Evolutionary conservation across 2,797 vertebrate genomes (phyloP).

Genomic region (Morelia viridis): DNA sequence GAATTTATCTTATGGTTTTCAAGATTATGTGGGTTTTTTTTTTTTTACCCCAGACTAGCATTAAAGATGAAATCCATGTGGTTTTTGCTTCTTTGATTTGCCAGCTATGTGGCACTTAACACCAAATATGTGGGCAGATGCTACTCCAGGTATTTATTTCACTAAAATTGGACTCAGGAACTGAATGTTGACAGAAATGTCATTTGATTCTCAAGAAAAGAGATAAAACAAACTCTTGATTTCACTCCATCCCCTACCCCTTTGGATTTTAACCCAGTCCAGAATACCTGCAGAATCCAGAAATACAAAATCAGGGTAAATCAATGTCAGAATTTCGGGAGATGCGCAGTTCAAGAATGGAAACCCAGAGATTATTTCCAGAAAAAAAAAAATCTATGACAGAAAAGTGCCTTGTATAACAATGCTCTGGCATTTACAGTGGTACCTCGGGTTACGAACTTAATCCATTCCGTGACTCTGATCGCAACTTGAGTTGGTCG

Average conservation of each 20-base stretch:
- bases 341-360: slow-evolving; percentile 34
- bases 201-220: slow-evolving; percentile 1
- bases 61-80: no score
- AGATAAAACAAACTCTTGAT: neutral
- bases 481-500: no score
- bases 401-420: neutral
- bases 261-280: neutral
- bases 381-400: neutral
- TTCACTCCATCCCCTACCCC: neutral
- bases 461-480: no score
- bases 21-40: no score
- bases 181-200: neutral
- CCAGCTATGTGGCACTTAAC: no score
- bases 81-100: no score
- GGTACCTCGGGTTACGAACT: no score
- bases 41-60: no score
- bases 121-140: slow-evolving; percentile 17
- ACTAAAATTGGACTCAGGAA: neutral
- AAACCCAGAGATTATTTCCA: slow-evolving; percentile 24
- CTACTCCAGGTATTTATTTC: slow-evolving; percentile 21
- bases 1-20: no score
- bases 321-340: slow-evolving; percentile 9
- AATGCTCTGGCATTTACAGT: neutral
- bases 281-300: neutral
- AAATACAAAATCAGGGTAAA: slow-evolving; percentile 7